Base-by-base conservation (phyloP, 2,888 invertebrate genomes). In the Drymonia ruficornis region DNA sequence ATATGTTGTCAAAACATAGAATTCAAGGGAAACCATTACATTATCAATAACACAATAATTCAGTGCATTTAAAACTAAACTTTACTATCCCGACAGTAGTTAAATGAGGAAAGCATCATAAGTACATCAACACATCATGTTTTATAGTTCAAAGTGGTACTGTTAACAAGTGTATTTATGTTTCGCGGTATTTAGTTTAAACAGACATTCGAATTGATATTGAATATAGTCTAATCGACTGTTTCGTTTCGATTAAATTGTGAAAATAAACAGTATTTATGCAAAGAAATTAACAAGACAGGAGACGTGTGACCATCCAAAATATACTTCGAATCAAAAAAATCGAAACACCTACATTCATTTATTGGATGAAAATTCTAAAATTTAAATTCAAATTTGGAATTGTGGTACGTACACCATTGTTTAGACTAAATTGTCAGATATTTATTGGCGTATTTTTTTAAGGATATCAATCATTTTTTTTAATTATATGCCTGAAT, bases 51-150 rank as follows among this genome's bases (percentile, higher is more conserved):
- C 18, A 36, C 36, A 36, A 36, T 36, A 36, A 36, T 36, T 36
- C n/a, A n/a, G 13, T n/a, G 36, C 4, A 36, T 12, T n/a, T 36
- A 36, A 36, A 36, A 13, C 36, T 5, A 36, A 36, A 13, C 36
- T n/a, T 1, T 36, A 36, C 13, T 11, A 13, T 36, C 4, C 36
- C n/a, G 36, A 31, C 31, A 31, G 31, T 31, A 31, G 31, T 31
- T 31, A 31, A 31, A 9, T 0, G 31, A 9, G 31, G 31, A 36
- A 36, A 36, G 7, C n/a, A n/a, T 36, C n/a, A 36, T 36, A n/a
- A n/a, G n/a, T n/a, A 36, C 13, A n/a, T 36, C 36, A 36, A n/a
- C 36, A 36, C 36, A n/a, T 36, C 36, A 36, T 36, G 36, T 36
- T 36, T 36, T 36, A 11, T 12, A 11, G 36, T 36, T n/a, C n/a